A percentile compares a stretch with the other conserved stretches of the same genome.
Conservation (phyloP, 2,113 vertebrate species). For the Anoura caudifer region DNA sequence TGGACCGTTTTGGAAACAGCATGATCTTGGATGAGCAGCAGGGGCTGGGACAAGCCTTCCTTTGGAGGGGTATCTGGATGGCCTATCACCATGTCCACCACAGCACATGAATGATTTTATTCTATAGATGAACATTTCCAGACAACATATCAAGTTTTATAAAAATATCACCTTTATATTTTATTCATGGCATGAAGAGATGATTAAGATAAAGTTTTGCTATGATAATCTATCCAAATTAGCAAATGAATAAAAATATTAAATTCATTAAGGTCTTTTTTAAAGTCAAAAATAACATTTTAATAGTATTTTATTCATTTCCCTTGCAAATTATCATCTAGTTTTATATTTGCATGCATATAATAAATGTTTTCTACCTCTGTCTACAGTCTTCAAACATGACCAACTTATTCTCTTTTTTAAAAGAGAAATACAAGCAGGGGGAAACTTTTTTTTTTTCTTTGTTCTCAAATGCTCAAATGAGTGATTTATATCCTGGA, state of each 20-base stretch:
- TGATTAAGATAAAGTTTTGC: not conserved
- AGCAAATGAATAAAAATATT: slow-evolving; percentile 16
- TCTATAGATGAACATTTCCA: not conserved
- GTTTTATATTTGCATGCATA: not conserved
- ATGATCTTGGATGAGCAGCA: not conserved
- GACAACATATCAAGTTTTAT: not conserved
- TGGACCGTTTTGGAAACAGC: not conserved
- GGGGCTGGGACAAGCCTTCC: not conserved
- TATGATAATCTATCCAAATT: not conserved
- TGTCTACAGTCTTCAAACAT: not conserved
- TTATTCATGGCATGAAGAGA: not conserved
- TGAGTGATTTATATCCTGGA: not conserved
- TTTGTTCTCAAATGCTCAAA: not conserved
- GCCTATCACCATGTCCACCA: not conserved
- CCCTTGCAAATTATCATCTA: not conserved
- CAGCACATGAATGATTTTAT: not conserved
- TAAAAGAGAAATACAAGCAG: not conserved
- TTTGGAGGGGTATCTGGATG: not conserved
- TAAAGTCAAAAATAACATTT: slow-evolving; percentile 5
- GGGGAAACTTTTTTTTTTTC: not conserved
- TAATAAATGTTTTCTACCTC: not conserved
- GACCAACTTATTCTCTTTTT: not conserved
- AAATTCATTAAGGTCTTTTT: not conserved
- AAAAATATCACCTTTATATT: not conserved
- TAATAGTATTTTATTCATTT: slow-evolving; percentile 8